Conservation (phyloP, 1,140 invertebrate genomes). For the Magallana angulata region DNA sequence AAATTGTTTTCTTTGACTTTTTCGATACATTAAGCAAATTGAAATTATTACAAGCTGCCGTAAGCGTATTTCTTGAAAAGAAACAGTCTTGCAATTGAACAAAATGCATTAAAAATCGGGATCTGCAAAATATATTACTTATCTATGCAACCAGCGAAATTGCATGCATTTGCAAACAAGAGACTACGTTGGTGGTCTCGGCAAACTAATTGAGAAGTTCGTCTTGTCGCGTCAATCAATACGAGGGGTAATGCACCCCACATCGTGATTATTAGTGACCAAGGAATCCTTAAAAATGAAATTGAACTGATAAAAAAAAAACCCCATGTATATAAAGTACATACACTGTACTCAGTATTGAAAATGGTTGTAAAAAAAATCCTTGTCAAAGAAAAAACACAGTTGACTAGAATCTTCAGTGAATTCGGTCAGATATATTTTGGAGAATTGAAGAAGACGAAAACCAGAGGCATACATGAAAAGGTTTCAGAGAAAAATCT, state of each 20-base stretch:
- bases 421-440: slow-evolving; percentile 13
- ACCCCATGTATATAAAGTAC: too few relatives aligned
- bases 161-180: slow-evolving; percentile 1
- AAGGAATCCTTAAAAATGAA: neutral
- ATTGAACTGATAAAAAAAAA: neutral
- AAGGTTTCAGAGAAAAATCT: neutral
- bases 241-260: neutral
- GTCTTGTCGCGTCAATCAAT: slow-evolving; percentile 34
- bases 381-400: neutral
- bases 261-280: slow-evolving; percentile 30
- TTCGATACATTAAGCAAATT: neutral
- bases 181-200: neutral
- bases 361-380: neutral
- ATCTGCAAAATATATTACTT: slow-evolving; percentile 37
- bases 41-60: neutral
- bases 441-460: neutral
- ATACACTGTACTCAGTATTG: too few relatives aligned
- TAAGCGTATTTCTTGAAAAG: neutral
- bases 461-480: slow-evolving; percentile 29
- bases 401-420: neutral
- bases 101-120: neutral
- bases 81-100: neutral
- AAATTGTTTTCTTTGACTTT: too few relatives aligned
- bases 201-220: neutral
- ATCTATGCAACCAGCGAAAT: slow-evolving; percentile 33